These are phyloP conservation scores for Mamestra brassicae DNA, from an alignment of 2,888 invertebrate genomes.

Conservation along the genomic window DNA sequence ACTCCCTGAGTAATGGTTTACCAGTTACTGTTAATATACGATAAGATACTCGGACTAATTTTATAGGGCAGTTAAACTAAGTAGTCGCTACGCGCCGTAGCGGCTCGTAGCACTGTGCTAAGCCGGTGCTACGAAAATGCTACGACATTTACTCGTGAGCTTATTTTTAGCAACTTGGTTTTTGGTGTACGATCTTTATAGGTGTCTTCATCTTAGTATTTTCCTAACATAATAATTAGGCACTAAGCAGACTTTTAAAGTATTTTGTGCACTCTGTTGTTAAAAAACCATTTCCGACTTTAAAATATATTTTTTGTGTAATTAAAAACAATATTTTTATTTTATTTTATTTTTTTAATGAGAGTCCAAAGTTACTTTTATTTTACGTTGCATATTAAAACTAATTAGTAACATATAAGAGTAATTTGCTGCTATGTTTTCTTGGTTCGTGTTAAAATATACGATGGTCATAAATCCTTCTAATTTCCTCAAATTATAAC, in stretches of 20 bases:
- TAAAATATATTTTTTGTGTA: not conserved
- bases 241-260: not conserved
- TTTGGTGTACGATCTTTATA: not conserved
- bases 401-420: constrained; percentile 9
- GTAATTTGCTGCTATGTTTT: constrained; percentile 21
- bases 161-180: constrained; percentile 10
- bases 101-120: constrained; percentile 40
- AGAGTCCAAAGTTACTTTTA: not conserved
- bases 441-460: constrained; percentile 38
- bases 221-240: not conserved
- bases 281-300: not conserved
- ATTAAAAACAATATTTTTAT: not conserved
- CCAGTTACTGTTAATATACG: constrained; percentile 22
- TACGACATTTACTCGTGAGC: constrained; percentile 19
- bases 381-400: constrained; percentile 2
- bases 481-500: constrained; percentile 56
- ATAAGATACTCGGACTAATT: constrained; percentile 33
- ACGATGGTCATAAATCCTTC: constrained; percentile 38
- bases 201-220: not conserved
- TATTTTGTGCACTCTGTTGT: not conserved
- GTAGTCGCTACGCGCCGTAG: constrained; percentile 31
- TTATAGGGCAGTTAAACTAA: constrained; percentile 10
- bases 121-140: constrained; percentile 47
- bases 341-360: not conserved
- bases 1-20: constrained; percentile 25